A percentile compares a stretch with the other conserved stretches of the same genome.
Conservation (phyloP, 2,888 invertebrate genomes). For the Drosophila formosana region DNA sequence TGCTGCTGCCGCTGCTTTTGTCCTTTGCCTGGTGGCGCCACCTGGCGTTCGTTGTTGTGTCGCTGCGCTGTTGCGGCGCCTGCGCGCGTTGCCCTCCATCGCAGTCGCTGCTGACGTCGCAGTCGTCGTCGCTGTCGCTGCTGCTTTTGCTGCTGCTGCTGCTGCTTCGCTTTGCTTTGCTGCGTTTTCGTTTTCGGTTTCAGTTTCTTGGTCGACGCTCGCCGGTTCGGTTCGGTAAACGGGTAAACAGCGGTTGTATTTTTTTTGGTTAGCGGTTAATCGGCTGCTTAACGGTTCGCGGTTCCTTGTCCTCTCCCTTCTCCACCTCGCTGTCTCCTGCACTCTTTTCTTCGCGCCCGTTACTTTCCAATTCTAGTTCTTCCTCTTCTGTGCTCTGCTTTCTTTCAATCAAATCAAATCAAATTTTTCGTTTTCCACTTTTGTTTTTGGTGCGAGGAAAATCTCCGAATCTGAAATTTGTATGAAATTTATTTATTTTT, state of each 20-base stretch:
- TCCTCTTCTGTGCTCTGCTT: neutral
- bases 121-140: conserved; percentile 17
- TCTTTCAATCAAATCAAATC: conserved; percentile 7
- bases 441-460: conserved; percentile 13
- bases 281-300: neutral
- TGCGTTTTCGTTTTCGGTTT: conserved; percentile 68
- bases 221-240: conserved; percentile 70
- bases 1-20: neutral
- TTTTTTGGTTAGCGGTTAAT: conserved; percentile 17
- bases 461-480: conserved; percentile 58
- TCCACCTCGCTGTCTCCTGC: too few relatives aligned
- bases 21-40: conserved; percentile 2
- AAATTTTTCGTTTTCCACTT: neutral
- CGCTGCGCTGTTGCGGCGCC: conserved; percentile 35
- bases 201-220: conserved; percentile 76
- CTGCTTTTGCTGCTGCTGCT: conserved; percentile 13
- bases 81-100: conserved; percentile 42
- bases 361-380: too few relatives aligned
- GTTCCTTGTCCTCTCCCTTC: too few relatives aligned
- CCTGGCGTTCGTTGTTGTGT: conserved; percentile 5
- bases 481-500: conserved; percentile 30
- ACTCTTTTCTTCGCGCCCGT: too few relatives aligned
- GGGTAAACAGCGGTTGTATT: conserved; percentile 2
- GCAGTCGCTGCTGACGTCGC: conserved; percentile 12
- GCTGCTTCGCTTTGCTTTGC: conserved; percentile 8